Percentiles rank a stretch among this genome's conserved stretches.
These are phyloP conservation scores for Bettongia penicillata DNA, from an alignment of 2,113 vertebrate species.

Conservation along the genomic window DNA sequence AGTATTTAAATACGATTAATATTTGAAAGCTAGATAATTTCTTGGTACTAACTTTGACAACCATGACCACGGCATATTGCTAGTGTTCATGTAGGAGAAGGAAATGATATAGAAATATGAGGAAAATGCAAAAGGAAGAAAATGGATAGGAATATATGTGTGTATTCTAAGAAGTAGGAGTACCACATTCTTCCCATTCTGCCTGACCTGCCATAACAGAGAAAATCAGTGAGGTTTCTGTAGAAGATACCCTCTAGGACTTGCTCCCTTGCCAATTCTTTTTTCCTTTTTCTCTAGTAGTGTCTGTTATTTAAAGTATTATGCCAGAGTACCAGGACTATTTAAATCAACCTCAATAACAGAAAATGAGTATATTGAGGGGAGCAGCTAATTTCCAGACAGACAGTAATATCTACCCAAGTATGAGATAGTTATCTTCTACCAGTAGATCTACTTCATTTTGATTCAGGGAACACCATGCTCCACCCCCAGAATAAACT, in stretches of 20 bases:
- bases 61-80: neutral
- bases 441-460: neutral
- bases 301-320: neutral
- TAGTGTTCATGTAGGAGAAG: neutral
- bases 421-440: neutral
- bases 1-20: neutral
- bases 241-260: neutral
- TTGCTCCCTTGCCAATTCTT: conserved; percentile 11
- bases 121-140: too few relatives aligned
- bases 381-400: conserved; percentile 52
- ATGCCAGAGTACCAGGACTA: conserved; percentile 45
- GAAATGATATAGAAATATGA: too few relatives aligned
- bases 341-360: conserved; percentile 64
- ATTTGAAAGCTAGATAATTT: neutral
- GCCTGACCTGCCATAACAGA: neutral
- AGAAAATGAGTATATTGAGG: conserved; percentile 6
- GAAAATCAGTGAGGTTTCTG: neutral
- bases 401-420: conserved; percentile 19
- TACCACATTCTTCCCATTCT: conserved; percentile 4
- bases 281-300: neutral
- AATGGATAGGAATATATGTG: too few relatives aligned
- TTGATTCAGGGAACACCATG: neutral
- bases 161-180: too few relatives aligned
- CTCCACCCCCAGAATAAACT: neutral
- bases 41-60: neutral